A percentile compares a stretch with the other conserved stretches of the same genome.
These are phyloP conservation scores for Brachyptera risi DNA, from an alignment of 2,888 invertebrate species.

Conservation along the genomic window DNA sequence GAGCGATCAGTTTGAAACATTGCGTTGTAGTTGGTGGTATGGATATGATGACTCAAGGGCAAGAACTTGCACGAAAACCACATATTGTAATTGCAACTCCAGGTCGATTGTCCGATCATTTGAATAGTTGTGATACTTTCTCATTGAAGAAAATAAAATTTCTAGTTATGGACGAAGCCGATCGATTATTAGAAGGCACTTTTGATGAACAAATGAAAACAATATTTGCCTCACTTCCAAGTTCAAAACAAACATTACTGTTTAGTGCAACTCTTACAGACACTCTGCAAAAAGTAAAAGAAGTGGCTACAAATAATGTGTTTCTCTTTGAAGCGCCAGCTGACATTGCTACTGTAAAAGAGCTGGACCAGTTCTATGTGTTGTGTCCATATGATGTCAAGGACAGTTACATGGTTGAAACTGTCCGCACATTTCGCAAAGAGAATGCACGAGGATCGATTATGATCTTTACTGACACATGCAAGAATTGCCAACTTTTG, in stretches of 20 bases:
- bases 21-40: constrained; percentile 93
- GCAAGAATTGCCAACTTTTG: constrained; percentile 88
- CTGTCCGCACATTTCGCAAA: constrained; percentile 69
- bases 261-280: constrained; percentile 97
- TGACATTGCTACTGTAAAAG: constrained; percentile 76
- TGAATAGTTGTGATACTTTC: constrained; percentile 81
- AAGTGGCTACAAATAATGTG: constrained; percentile 55
- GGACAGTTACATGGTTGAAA: constrained; percentile 87
- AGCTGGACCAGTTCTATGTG: constrained; percentile 87
- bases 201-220: constrained; percentile 77
- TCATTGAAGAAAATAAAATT: constrained; percentile 74
- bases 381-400: constrained; percentile 87
- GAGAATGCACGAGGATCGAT: constrained; percentile 73
- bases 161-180: constrained; percentile 95
- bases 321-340: constrained; percentile 64
- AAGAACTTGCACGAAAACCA: constrained; percentile 76
- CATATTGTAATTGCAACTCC: constrained; percentile 97
- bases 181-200: constrained; percentile 74
- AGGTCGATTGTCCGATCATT: constrained; percentile 84
- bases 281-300: constrained; percentile 63
- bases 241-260: constrained; percentile 77
- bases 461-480: constrained; percentile 93
- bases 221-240: constrained; percentile 72
- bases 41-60: constrained; percentile 85
- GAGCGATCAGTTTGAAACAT: constrained; percentile 76